Base-by-base conservation (phyloP, 2,797 vertebrate genomes). In the Neomorphus geoffroyi region DNA sequence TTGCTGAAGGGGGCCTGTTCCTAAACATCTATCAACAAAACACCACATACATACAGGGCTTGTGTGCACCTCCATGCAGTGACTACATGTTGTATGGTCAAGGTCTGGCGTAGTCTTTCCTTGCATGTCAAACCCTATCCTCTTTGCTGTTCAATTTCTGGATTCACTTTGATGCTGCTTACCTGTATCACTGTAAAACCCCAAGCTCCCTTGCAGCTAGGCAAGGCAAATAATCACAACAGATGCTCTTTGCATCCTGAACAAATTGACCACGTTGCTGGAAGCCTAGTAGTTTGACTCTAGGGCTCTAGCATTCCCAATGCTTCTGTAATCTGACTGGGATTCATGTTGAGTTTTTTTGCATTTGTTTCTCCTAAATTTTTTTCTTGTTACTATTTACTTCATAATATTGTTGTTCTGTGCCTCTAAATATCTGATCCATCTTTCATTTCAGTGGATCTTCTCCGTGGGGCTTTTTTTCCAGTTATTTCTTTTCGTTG, bases 11-110 rank as follows among this genome's bases (percentile, higher is more conserved):
- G 11, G 18, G 45, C 11, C 35, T 58, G 41, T 46, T 67, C n/a
- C 57, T 16, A 37, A 73, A 56, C 5, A n/a, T 41, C 22, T 9
- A 9, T n/a, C 13, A 10, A 3, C 41, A 33, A 8, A 77, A 6
- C 18, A 41, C 14, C 0, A 0, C 3, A 15, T 3, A 17, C 0
- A 0, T 26, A 8, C 37, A 32, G 33, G 13, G 11, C 30, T 15
- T 22, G 22, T 2, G 10, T 35, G 66, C 50, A 6, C 32, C 43
- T 57, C 22, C 17, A 13, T 8, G 53, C 3, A 0, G 12, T 46
- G 37, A 22, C 53, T 32, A 2, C 11, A 11, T 0, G 2, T 2
- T 8, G 7, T 17, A 10, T 3, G n/a, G 43, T 10, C 33, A 26
- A 8, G 33, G 24, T 12, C 33, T 37, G 51, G 7, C 14, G 22